A percentile compares a stretch with the other conserved stretches of the same genome.
Evolutionary conservation across 2,113 vertebrate genomes (phyloP).

Genomic region (Irena cyanogastra): DNA sequence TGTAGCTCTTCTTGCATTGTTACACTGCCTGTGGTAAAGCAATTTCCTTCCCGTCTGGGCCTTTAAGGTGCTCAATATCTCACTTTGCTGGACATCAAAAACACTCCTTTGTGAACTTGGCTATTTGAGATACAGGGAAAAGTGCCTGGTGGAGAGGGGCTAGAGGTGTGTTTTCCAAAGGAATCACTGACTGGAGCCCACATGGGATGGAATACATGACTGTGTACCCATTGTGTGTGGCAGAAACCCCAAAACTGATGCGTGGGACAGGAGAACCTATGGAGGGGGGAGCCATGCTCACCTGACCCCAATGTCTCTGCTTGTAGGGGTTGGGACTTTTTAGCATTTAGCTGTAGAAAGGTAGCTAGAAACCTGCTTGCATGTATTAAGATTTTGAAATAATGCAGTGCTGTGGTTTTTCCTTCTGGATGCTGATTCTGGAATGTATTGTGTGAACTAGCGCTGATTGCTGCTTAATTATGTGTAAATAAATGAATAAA

Average conservation of each 20-base stretch:
- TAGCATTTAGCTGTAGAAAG: not conserved
- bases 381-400: not conserved
- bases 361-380: not conserved
- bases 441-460: not conserved
- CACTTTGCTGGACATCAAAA: fast-evolving
- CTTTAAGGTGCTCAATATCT: not conserved
- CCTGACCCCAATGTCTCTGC: fast-evolving
- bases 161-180: not conserved
- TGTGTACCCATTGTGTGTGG: fast-evolving
- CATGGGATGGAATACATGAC: not conserved
- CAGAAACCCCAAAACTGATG: not conserved
- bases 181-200: fast-evolving
- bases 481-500: not conserved
- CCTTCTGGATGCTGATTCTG: not conserved
- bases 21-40: not conserved
- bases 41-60: not conserved
- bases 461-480: not conserved
- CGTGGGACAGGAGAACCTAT: fast-evolving
- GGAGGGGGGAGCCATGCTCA: not conserved
- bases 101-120: not conserved
- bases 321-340: fast-evolving
- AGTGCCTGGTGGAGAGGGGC: not conserved
- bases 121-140: not conserved
- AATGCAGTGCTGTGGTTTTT: not conserved
- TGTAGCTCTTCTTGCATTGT: not conserved